These are phyloP conservation scores for Sipha flava DNA, from an alignment of 1,140 invertebrate species.

Conservation along the genomic window DNA sequence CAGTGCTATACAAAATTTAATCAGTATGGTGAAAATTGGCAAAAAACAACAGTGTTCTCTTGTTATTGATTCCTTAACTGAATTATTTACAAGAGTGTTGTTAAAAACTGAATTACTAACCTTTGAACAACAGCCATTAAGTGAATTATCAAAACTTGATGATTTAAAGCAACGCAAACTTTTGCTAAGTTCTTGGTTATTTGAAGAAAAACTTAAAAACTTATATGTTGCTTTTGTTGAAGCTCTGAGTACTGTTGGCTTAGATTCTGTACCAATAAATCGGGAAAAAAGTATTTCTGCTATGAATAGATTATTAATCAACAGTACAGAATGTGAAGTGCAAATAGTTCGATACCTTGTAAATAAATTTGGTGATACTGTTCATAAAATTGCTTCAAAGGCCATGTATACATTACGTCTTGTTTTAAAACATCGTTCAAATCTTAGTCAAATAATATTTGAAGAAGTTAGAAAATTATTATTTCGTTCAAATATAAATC, in stretches of 20 bases:
- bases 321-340: slow-evolving; percentile 83
- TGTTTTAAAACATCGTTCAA: slow-evolving; percentile 75
- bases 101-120: slow-evolving; percentile 64
- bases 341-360: slow-evolving; percentile 71
- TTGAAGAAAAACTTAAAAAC: slow-evolving; percentile 74
- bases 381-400: slow-evolving; percentile 76
- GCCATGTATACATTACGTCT: slow-evolving; percentile 77
- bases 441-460: slow-evolving; percentile 83
- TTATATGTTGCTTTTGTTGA: slow-evolving; percentile 64
- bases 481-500: slow-evolving; percentile 52
- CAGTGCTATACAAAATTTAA: slow-evolving; percentile 56
- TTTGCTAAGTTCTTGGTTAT: slow-evolving; percentile 56
- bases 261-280: slow-evolving; percentile 65
- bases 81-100: slow-evolving; percentile 68
- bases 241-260: slow-evolving; percentile 53
- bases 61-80: slow-evolving; percentile 57
- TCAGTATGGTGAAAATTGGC: slow-evolving; percentile 70
- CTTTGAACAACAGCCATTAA: slow-evolving; percentile 61
- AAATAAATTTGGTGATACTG: slow-evolving; percentile 93
- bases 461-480: slow-evolving; percentile 81
- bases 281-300: slow-evolving; percentile 71
- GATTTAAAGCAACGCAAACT: slow-evolving; percentile 45
- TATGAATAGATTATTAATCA: slow-evolving; percentile 68
- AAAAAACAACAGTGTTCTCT: slow-evolving; percentile 61
- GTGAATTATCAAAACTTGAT: slow-evolving; percentile 37